Percentiles rank a stretch among this genome's conserved stretches.
Evolutionary conservation across 2,888 invertebrate species (phyloP).

Genomic region (Gisinianus flammeolus): DNA sequence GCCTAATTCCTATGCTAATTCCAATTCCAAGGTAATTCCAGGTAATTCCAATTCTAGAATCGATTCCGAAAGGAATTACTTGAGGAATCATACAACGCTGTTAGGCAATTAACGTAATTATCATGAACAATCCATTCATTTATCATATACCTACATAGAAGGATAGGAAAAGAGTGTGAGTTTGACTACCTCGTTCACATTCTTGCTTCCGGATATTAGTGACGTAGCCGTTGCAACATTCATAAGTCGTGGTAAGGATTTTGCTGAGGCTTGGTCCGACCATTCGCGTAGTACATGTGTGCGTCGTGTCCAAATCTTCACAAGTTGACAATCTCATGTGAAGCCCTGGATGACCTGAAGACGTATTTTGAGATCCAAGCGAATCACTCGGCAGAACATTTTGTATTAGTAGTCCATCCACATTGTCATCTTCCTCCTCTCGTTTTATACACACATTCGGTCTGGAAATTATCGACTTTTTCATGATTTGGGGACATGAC

Average conservation of each 20-base stretch:
- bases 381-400: too few species aligned
- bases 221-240: constrained; percentile 73
- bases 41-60: too few species aligned
- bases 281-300: constrained; percentile 66
- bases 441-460: constrained; percentile 71
- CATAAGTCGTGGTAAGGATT: constrained; percentile 69
- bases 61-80: too few species aligned
- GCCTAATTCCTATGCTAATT: too few species aligned
- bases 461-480: constrained; percentile 62
- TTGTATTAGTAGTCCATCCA: too few species aligned
- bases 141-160: neutral
- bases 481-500: neutral
- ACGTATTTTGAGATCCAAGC: neutral
- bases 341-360: constrained; percentile 42
- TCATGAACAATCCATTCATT: too few species aligned
- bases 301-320: constrained; percentile 64
- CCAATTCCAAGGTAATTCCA: too few species aligned
- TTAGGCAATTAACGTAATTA: too few species aligned
- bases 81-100: too few species aligned
- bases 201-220: constrained; percentile 63
- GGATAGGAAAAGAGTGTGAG: neutral
- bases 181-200: constrained; percentile 63
- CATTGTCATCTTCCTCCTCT: constrained; percentile 63
- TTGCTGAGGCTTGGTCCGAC: constrained; percentile 64
- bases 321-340: constrained; percentile 63